A percentile compares a stretch with the other conserved stretches of the same genome.
phyloP scores from a whole-genome alignment of 2,113 vertebrate genomes.

The Rhinoderma darwinii region DNA sequence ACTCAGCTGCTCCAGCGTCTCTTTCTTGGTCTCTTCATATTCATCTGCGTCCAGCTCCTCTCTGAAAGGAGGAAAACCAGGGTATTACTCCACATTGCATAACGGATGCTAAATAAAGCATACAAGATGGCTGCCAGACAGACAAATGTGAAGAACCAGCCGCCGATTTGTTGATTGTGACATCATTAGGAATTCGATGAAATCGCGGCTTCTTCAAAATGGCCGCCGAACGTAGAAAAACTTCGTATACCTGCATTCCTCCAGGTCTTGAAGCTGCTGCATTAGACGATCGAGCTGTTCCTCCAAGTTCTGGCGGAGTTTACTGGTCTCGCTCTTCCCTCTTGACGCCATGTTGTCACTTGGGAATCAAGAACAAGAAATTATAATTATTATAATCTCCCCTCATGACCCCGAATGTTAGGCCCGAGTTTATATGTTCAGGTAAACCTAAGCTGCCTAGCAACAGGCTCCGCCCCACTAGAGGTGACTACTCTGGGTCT shows the following conservation, averaged over 20 bases:
- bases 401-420: not conserved
- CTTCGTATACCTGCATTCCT: constrained; percentile 98
- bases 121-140: no score
- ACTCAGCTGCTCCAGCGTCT: constrained; percentile 93
- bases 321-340: constrained; percentile 91
- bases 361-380: not conserved
- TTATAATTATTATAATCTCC: not conserved
- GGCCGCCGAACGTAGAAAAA: not conserved
- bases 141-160: no score
- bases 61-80: constrained; percentile 67
- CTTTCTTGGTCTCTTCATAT: constrained; percentile 96
- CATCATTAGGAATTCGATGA: no score
- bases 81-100: not conserved
- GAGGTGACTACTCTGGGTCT: not conserved
- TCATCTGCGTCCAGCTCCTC: constrained; percentile 94
- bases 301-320: constrained; percentile 94
- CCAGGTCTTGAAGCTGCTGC: constrained; percentile 96
- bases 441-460: no score
- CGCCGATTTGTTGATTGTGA: no score
- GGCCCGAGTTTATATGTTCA: no score
- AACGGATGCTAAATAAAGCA: no score
- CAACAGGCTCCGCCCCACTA: no score
- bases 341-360: constrained; percentile 88
- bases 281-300: constrained; percentile 95
- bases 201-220: not conserved